Evolutionary conservation across 2,113 vertebrate species (phyloP).

Genomic region (Heterochromis multidens): DNA sequence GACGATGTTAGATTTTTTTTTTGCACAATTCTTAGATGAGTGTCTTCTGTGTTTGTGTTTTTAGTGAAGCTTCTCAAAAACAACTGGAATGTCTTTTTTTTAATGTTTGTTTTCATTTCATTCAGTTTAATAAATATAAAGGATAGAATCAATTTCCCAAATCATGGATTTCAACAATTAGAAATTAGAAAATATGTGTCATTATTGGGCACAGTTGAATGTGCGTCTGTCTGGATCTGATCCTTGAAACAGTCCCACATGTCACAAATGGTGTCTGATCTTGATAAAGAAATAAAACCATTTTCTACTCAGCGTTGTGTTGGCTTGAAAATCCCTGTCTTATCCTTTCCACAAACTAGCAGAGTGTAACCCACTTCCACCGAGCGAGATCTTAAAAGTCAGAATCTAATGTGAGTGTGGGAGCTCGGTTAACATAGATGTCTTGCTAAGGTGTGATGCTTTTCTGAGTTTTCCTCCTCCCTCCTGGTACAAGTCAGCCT

Average conservation of each 20-base stretch:
- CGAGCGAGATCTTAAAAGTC: not conserved
- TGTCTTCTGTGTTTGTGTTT: conserved; percentile 17
- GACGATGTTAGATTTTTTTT: conserved; percentile 12
- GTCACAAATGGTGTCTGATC: not conserved
- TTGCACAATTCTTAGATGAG: conserved; percentile 57
- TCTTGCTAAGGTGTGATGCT: not conserved
- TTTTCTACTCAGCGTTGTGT: not conserved
- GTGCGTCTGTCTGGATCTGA: not conserved
- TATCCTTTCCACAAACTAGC: not conserved
- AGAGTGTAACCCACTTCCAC: not conserved
- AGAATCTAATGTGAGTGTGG: not conserved
- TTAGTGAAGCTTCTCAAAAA: conserved; percentile 24
- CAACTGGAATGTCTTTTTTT: conserved; percentile 42
- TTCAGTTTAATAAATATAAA: conserved; percentile 7
- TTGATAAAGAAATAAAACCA: conserved; percentile 44
- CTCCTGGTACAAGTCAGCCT: not conserved
- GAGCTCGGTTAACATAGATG: not conserved
- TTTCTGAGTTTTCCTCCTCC: not conserved
- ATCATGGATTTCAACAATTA: not conserved
- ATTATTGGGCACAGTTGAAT: not conserved
- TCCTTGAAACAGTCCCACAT: not conserved
- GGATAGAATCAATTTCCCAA: not conserved
- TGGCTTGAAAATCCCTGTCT: not conserved
- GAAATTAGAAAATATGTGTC: not conserved
- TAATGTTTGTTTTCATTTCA: not conserved